phyloP scores from a whole-genome alignment of 2,888 invertebrate genomes.

The Lathronympha strigana region DNA sequence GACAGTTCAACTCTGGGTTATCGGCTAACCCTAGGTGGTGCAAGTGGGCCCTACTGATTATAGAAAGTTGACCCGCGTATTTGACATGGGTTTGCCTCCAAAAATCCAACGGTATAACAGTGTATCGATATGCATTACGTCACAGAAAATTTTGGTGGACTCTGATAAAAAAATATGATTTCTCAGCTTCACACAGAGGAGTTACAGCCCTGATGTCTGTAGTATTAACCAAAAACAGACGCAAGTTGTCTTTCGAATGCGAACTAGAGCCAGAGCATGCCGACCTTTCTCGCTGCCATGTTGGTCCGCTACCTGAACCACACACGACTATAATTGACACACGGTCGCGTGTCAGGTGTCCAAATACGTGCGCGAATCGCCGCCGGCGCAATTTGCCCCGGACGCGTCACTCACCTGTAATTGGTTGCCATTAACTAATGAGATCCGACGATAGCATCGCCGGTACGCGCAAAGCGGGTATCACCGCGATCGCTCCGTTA shows the following conservation, averaged over 20 bases:
- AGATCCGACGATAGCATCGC: slow-evolving; percentile 64
- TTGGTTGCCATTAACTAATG: slow-evolving; percentile 75
- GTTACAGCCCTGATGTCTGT: neutral
- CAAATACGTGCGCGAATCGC: slow-evolving; percentile 45
- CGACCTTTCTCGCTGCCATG: slow-evolving; percentile 19
- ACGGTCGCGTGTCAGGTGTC: slow-evolving; percentile 38
- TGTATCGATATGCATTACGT: too few relatives aligned
- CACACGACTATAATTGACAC: slow-evolving; percentile 38
- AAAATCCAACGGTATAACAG: too few relatives aligned
- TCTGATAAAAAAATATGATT: too few relatives aligned
- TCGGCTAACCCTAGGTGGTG: too few relatives aligned
- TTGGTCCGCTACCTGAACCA: slow-evolving; percentile 5
- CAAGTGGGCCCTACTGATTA: too few relatives aligned
- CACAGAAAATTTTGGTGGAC: too few relatives aligned
- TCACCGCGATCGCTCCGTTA: slow-evolving; percentile 60
- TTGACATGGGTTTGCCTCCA: too few relatives aligned
- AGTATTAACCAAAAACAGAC: neutral
- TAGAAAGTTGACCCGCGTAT: too few relatives aligned
- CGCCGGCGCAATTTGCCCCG: slow-evolving; percentile 67
- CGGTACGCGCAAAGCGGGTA: slow-evolving; percentile 65
- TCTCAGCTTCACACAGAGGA: too few relatives aligned
- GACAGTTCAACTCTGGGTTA: too few relatives aligned
- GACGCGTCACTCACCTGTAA: slow-evolving; percentile 79
- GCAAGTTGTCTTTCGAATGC: neutral
- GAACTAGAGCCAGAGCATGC: neutral